Base-by-base conservation (phyloP, 2,888 invertebrate genomes). In the Neoascia interrupta region DNA sequence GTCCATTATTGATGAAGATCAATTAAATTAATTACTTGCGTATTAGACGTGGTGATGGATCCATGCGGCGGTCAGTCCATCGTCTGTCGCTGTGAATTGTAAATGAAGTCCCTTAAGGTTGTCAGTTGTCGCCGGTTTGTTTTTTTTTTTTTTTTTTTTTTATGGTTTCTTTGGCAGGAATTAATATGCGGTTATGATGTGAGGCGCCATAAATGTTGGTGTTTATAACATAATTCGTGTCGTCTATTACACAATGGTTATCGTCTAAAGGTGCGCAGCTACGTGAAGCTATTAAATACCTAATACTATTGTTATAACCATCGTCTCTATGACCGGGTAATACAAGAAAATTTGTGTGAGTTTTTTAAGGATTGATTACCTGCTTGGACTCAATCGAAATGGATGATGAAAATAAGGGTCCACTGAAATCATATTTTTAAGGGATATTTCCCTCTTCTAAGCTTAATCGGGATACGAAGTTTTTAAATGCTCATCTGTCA, bases 11-110 rank as follows among this genome's bases (percentile, higher is more conserved):
- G 79, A 79, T 73, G 79, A 73, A 73, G 73, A 73, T 79, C 72
- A 68, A 74, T 74, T 66, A 76, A 73, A 79, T 79, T 79, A 79
- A 79, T 79, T 79, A 79, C 73, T 79, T 34, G 79, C 56, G 73
- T 79, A 79, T 73, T 68, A 68, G 66, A 49, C 16, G 51, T 56
- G 43, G 37, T 68, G 68, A 61, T 49, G 68, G 58, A 76, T 76
- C 70, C 58, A 76, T 58, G 64, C 37, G 56, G 37, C 63, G 58
- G 61, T 49, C 56, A 61, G 28, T 75, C 49, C 26, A 23, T n/a
- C 8, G 31, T n/a, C 31, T 31, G 45, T 39, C 43, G 76, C 13
- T 34, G 49, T 76, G 76, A 64, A 76, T 76, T 54, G 41, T 28
- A 45, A 76, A 76, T 76, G 47, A 64, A 60, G 41, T 47, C 70